These are phyloP conservation scores for Atta colombica DNA, from an alignment of 1,140 invertebrate genomes.

Conservation along the genomic window DNA sequence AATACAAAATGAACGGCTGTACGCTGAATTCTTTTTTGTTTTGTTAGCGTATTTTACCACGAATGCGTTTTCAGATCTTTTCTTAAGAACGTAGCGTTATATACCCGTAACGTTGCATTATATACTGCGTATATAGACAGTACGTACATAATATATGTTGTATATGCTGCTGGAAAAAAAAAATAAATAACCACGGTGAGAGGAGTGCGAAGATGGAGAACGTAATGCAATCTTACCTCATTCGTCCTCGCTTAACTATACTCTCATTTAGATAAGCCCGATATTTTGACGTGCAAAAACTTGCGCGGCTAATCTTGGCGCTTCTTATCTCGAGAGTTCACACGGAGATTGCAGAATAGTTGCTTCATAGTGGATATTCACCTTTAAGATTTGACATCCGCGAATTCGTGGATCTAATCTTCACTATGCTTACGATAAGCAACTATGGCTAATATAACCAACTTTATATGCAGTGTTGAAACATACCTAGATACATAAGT, in stretches of 20 bases:
- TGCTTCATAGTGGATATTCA: constrained; percentile 25
- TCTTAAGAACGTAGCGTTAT: background rate
- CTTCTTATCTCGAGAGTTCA: constrained; percentile 65
- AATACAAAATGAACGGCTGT: constrained; percentile 16
- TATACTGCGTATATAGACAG: constrained; percentile 2
- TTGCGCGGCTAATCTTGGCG: constrained; percentile 60
- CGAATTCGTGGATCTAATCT: background rate
- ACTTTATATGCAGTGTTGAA: no score
- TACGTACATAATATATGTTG: background rate
- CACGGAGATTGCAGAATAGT: constrained; percentile 36
- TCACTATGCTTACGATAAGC: background rate
- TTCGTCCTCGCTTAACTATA: constrained; percentile 58
- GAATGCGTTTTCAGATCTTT: constrained; percentile 4
- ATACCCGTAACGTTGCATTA: background rate
- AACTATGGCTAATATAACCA: background rate
- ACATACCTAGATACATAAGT: no score
- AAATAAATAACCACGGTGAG: constrained; percentile 58
- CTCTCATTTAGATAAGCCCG: constrained; percentile 71
- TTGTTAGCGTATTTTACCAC: background rate
- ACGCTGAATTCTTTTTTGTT: constrained; percentile 28
- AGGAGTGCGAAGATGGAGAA: constrained; percentile 59
- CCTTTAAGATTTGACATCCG: constrained; percentile 34
- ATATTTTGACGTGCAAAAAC: constrained; percentile 71
- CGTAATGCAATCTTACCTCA: constrained; percentile 67
- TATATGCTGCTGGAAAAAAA: background rate